A percentile compares a stretch with the other conserved stretches of the same genome.
Conservation (phyloP, 2,797 vertebrate genomes). For the Cottoperca gobio region DNA sequence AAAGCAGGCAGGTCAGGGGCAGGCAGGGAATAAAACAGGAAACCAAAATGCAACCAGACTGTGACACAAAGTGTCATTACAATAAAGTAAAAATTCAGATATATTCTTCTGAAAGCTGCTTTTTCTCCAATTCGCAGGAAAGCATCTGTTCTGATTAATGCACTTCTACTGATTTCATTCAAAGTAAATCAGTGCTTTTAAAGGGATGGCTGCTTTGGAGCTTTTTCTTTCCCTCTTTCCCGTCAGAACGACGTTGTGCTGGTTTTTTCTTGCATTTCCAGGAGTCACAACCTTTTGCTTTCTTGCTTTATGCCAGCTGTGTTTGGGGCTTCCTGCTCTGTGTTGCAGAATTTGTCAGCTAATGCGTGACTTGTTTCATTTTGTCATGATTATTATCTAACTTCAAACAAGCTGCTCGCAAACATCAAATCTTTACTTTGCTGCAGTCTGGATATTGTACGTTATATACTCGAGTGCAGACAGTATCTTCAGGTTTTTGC, state of each 20-base stretch:
- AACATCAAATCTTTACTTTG: conserved; percentile 19
- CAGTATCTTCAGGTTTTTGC: conserved; percentile 33
- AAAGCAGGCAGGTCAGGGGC: too few relatives aligned
- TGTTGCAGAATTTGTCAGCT: conserved; percentile 5
- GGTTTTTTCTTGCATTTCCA: conserved; percentile 22
- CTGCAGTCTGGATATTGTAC: conserved; percentile 33
- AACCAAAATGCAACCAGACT: too few relatives aligned
- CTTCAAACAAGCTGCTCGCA: conserved; percentile 21
- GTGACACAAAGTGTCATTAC: conserved; percentile 28
- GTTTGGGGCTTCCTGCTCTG: conserved; percentile 11
- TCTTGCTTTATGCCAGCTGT: conserved; percentile 11
- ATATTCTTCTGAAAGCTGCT: conserved; percentile 9
- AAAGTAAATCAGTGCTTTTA: conserved; percentile 33
- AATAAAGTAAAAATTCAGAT: conserved; percentile 3
- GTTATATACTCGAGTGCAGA: conserved; percentile 35
- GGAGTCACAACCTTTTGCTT: conserved; percentile 22
- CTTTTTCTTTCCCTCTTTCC: neutral
- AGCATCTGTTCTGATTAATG: conserved; percentile 32
- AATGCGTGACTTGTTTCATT: conserved; percentile 29
- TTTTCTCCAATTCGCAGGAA: conserved; percentile 14
- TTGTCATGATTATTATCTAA: conserved; percentile 15
- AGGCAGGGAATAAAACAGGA: too few relatives aligned
- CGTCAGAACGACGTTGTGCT: neutral
- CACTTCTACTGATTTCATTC: conserved; percentile 20
- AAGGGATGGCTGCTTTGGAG: neutral